Conservation (phyloP, 2,113 vertebrate genomes). For the Pungitius pungitius region DNA sequence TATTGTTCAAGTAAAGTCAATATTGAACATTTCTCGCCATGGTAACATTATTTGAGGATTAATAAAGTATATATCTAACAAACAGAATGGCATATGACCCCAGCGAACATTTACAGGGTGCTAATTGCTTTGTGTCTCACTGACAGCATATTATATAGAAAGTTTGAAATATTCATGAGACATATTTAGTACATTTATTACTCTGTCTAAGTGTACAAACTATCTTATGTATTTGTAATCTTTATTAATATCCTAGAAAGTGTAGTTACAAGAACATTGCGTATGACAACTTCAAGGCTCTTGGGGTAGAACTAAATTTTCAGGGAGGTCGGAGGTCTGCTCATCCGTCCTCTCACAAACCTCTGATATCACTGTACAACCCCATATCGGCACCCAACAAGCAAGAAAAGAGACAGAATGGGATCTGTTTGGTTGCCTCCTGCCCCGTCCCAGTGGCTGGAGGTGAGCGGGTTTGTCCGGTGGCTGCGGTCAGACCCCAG, state of each 20-base stretch:
- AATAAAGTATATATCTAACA: too few species aligned
- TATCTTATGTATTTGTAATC: not conserved
- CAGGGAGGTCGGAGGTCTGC: conserved; percentile 1
- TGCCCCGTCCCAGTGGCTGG: conserved; percentile 20
- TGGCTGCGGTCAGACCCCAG: conserved; percentile 31
- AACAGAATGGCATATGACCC: not conserved
- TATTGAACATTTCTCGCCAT: conserved; percentile 1
- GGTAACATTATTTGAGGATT: not conserved
- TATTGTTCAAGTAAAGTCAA: not conserved
- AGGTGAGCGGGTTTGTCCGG: conserved; percentile 66
- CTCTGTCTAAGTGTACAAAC: not conserved
- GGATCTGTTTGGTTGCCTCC: conserved; percentile 59
- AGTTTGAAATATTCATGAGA: not conserved
- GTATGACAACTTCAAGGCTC: not conserved
- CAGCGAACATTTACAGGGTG: not conserved
- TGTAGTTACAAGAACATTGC: not conserved
- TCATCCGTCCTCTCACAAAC: not conserved
- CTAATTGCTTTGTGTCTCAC: conserved; percentile 4
- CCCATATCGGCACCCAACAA: not conserved
- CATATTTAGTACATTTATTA: not conserved
- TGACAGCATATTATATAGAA: not conserved
- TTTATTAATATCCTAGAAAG: not conserved
- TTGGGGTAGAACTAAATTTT: not conserved
- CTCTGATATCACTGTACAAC: not conserved
- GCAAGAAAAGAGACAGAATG: conserved; percentile 35